Percentiles rank a stretch among this genome's conserved stretches.
These are phyloP conservation scores for Hyphantria cunea DNA, from an alignment of 1,140 invertebrate species.

Conservation along the genomic window DNA sequence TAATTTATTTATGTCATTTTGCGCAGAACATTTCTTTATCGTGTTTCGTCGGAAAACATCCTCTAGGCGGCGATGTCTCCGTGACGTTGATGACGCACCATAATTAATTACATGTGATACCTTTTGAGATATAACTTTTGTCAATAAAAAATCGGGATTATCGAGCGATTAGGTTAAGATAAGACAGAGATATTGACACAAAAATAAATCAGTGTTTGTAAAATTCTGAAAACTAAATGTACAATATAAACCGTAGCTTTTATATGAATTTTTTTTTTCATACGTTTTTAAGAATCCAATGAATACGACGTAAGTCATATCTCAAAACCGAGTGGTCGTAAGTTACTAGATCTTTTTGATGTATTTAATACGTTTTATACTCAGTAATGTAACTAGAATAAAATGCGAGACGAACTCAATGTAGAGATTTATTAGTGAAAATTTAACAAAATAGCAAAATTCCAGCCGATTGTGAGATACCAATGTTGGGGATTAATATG, in stretches of 20 bases:
- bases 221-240: no score
- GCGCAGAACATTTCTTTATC: no score
- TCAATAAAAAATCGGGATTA: background rate
- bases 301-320: slow-evolving; percentile 41
- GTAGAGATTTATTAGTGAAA: slow-evolving; percentile 54
- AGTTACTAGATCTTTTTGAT: slow-evolving; percentile 71
- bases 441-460: slow-evolving; percentile 27
- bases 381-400: slow-evolving; percentile 71
- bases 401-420: slow-evolving; percentile 58
- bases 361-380: slow-evolving; percentile 79
- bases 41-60: slow-evolving; percentile 39
- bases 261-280: no score
- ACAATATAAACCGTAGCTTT: no score
- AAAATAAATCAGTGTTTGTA: no score
- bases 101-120: slow-evolving; percentile 51
- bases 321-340: slow-evolving; percentile 52
- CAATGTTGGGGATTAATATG: background rate
- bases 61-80: slow-evolving; percentile 28
- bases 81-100: slow-evolving; percentile 33
- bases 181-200: no score
- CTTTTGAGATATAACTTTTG: slow-evolving; percentile 49
- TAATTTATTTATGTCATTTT: no score
- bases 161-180: background rate
- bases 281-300: no score
- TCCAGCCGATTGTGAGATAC: slow-evolving; percentile 1